phyloP scores from a whole-genome alignment of 1,140 invertebrate species.

The Habropoda laboriosa region DNA sequence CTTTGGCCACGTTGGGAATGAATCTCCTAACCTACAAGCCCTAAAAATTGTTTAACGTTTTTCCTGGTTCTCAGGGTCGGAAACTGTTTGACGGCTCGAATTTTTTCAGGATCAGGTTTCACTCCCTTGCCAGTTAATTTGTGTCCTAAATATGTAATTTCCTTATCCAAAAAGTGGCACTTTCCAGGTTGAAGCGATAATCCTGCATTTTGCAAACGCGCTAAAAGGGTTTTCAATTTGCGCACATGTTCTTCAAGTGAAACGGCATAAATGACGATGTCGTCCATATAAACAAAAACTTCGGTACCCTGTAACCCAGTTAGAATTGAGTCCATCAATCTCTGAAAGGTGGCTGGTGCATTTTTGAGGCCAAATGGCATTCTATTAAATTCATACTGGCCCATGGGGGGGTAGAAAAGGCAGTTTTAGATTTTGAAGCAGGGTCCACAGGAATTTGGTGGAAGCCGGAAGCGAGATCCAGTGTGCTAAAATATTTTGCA shows the following conservation, averaged over 20 bases:
- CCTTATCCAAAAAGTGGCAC: not conserved
- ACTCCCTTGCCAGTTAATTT: not conserved
- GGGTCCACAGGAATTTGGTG: too few relatives aligned
- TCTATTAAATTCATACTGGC: too few relatives aligned
- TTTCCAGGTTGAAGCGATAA: not conserved
- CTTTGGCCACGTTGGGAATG: not conserved
- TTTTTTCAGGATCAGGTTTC: not conserved
- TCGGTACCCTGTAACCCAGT: too few relatives aligned
- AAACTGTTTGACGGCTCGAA: not conserved
- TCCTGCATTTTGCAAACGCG: not conserved
- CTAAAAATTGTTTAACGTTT: not conserved
- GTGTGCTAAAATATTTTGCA: too few relatives aligned
- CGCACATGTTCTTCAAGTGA: not conserved
- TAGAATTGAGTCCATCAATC: too few relatives aligned
- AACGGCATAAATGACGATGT: not conserved
- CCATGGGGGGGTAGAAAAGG: too few relatives aligned
- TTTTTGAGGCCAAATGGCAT: too few relatives aligned
- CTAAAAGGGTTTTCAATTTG: not conserved
- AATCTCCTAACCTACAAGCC: not conserved
- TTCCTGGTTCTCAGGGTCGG: not conserved
- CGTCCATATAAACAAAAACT: not conserved
- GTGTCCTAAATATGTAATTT: not conserved
- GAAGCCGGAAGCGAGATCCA: too few relatives aligned
- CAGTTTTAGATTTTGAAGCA: too few relatives aligned
- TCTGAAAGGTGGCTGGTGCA: too few relatives aligned